Evolutionary conservation across 2,888 invertebrate species (phyloP), one percentile per base, ranked within the genome.

Genomic region (Celastrina argiolus): DNA sequence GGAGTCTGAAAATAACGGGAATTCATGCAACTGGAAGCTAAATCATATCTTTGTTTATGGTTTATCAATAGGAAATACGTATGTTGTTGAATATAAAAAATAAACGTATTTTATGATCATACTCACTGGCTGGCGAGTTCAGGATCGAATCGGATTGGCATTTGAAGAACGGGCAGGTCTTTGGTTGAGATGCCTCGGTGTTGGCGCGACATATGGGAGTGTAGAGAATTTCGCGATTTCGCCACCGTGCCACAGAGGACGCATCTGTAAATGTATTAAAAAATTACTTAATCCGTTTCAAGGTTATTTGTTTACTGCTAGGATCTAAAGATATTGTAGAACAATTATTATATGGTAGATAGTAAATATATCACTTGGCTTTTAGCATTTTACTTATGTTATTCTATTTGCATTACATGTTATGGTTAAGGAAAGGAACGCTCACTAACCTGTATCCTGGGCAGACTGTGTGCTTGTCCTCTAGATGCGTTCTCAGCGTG

Each of bases 181-280:
- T 97, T 97, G 76, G 97, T 97, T 81, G 97, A 97, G 81, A 97
- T 97, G 71, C 97, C 97, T 68, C 97, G 94, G 85, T 97, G 97
- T 81, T 97, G 97, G 63, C 97, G 94, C 69, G 96, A 97, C 97
- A 97, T 97, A 87, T 97, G 97, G 68, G 97, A 97, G 89, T 97
- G 97, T 66, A 97, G 92, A 0, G 97, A 97, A 87, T 97, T 97
- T 73, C 97, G 93, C 0, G 97, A 97, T 86, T 97, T 97, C 58
- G 97, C 97, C 68, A 97, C 97, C 0, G 97, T 97, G 69, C 97
- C 97, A 84, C 97, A 97, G 1, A 97, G 92, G 2, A 97, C 97
- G 84, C 97, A 97, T 65, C 97, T 92, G 77, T 3, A 61, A 28
- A 67, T 22, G 10, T 28, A 39, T 2, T n/a, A n/a, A n/a, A n/a